Conservation (phyloP, 92 coral and sea anemone species). For the Pocillopora grandis region DNA sequence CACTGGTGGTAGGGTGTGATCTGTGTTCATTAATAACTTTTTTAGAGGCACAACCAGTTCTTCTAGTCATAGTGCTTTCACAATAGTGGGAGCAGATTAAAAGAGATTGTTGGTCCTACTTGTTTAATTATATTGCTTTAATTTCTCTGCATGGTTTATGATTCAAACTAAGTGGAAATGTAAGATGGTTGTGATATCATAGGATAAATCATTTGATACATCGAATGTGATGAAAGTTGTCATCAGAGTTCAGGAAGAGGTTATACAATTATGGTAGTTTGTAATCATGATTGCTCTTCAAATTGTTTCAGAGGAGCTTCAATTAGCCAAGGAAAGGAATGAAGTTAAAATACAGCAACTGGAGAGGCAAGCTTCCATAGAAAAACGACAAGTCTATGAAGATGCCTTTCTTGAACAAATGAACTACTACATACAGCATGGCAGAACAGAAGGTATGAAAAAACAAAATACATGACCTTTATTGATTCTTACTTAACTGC, state of each 20-base stretch:
- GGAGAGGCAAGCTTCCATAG: conserved; percentile 91
- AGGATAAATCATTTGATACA: not conserved
- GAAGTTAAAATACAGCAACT: conserved; percentile 71
- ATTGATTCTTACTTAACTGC: not conserved
- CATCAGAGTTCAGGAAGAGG: not conserved
- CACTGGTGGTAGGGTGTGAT: too few relatives aligned
- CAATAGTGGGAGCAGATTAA: too few relatives aligned
- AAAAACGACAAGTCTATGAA: conserved; percentile 93
- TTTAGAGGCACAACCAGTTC: too few relatives aligned
- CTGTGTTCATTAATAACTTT: too few relatives aligned
- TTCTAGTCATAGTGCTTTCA: too few relatives aligned
- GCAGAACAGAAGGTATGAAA: conserved; percentile 86
- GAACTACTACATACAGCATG: conserved; percentile 96
- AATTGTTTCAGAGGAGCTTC: conserved; percentile 79
- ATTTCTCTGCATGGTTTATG: too few relatives aligned
- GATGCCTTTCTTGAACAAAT: conserved; percentile 98
- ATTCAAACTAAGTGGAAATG: too few relatives aligned
- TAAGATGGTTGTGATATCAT: not conserved
- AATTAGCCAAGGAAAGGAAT: conserved; percentile 63
- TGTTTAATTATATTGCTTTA: too few relatives aligned
- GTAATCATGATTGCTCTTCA: not conserved
- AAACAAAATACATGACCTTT: not conserved
- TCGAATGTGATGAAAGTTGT: not conserved
- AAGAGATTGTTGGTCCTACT: too few relatives aligned
- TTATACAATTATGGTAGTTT: not conserved